Conservation (phyloP, 1,140 invertebrate genomes). For the Drosophila neocordata region DNA sequence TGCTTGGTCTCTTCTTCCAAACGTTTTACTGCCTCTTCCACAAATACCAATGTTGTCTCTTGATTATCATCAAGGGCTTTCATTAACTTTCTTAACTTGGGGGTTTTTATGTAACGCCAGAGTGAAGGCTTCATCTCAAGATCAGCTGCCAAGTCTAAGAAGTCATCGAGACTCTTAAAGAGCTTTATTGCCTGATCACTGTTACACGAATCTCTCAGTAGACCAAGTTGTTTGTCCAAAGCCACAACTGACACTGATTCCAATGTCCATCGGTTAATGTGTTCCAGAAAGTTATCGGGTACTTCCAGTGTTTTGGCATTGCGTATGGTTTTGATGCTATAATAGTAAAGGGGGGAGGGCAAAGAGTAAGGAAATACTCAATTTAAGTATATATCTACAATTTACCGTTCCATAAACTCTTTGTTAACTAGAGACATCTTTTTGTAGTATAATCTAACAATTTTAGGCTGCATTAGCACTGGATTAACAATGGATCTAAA, state of each 20-base stretch:
- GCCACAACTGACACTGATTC: conserved; percentile 88
- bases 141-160: conserved; percentile 84
- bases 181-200: conserved; percentile 20
- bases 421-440: conserved; percentile 70
- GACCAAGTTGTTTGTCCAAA: conserved; percentile 87
- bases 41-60: conserved; percentile 42
- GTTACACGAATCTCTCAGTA: conserved; percentile 10
- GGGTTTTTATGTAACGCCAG: conserved; percentile 86
- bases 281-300: conserved; percentile 85
- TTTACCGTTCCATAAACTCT: conserved; percentile 72
- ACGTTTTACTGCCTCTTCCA: conserved; percentile 64
- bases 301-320: conserved; percentile 84
- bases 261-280: conserved; percentile 87
- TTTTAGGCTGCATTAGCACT: conserved; percentile 74
- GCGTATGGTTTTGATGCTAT: conserved; percentile 77
- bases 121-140: conserved; percentile 86
- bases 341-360: not conserved
- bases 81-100: conserved; percentile 84
- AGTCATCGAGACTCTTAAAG: conserved; percentile 81
- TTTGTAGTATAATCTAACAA: conserved; percentile 53
- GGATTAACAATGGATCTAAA: conserved; percentile 69
- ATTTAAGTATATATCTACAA: no score
- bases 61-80: conserved; percentile 70
- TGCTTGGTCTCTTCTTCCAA: conserved; percentile 51
- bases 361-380: not conserved